phyloP scores from a whole-genome alignment of 37 sponge, comb jelly and placozoan genomes.

The Spongilla lacustris region DNA sequence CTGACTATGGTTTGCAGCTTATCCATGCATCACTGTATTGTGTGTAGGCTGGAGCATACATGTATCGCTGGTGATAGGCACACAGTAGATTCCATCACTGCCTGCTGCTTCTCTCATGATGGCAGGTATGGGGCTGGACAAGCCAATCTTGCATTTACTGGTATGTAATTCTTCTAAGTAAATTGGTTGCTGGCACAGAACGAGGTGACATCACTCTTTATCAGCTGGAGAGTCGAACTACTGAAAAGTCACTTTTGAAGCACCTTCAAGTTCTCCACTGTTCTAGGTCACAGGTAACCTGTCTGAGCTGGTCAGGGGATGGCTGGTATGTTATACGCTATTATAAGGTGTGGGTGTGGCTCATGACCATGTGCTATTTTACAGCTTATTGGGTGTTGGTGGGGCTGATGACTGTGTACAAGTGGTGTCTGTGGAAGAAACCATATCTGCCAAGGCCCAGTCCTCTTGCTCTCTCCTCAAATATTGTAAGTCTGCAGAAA shows the following conservation, averaged over 20 bases:
- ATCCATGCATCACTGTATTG: background rate
- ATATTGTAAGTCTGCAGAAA: constrained; percentile 31
- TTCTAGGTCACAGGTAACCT: constrained; percentile 14
- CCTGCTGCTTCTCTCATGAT: constrained; percentile 24
- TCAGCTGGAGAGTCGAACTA: background rate
- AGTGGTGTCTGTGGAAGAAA: constrained; percentile 20
- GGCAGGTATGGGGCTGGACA: background rate
- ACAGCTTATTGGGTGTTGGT: constrained; percentile 44
- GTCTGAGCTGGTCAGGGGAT: constrained; percentile 31
- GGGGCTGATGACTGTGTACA: constrained; percentile 50
- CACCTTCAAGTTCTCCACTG: constrained; percentile 6
- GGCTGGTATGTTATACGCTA: constrained; percentile 5
- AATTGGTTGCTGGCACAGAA: constrained; percentile 31
- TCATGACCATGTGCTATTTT: background rate
- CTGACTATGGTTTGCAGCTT: too few species aligned
- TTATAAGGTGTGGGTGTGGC: background rate
- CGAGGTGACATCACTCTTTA: constrained; percentile 39
- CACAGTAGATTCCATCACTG: constrained; percentile 11
- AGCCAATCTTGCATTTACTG: background rate
- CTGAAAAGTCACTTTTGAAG: background rate
- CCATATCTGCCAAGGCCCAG: background rate
- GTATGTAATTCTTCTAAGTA: background rate
- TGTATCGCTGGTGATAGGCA: background rate
- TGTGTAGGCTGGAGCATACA: background rate
- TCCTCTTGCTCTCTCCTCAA: constrained; percentile 23